Conservation (phyloP, 2,888 invertebrate genomes). For the Ochropleura plecta region DNA sequence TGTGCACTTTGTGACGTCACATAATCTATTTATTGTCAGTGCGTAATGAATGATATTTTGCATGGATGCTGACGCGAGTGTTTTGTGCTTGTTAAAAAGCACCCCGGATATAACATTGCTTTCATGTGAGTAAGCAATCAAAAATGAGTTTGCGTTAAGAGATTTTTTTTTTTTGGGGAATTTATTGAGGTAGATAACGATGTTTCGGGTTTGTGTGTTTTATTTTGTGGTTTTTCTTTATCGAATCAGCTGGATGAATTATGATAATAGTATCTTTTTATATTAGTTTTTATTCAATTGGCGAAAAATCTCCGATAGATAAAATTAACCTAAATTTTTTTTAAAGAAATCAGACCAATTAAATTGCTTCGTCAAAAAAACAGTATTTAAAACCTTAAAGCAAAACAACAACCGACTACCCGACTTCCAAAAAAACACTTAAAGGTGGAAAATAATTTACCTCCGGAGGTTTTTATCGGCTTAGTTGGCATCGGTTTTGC, state of each 20-base stretch:
- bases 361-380: background rate
- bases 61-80: constrained; percentile 82
- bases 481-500: no score
- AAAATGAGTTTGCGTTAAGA: constrained; percentile 77
- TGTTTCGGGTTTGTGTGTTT: constrained; percentile 52
- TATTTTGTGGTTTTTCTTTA: constrained; percentile 34
- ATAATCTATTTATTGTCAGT: constrained; percentile 89
- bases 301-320: background rate
- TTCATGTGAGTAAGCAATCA: constrained; percentile 82
- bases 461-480: no score
- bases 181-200: constrained; percentile 70
- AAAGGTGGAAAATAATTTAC: no score
- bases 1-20: constrained; percentile 85
- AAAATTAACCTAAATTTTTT: background rate
- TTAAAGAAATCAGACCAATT: no score
- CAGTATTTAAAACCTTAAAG: no score
- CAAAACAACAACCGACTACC: no score
- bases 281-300: no score
- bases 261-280: background rate
- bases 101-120: constrained; percentile 76
- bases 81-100: constrained; percentile 80
- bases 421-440: no score
- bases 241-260: constrained; percentile 14
- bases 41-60: constrained; percentile 88
- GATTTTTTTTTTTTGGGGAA: constrained; percentile 57